Percentiles rank a stretch among this genome's conserved stretches.
These are phyloP conservation scores for Syrmaticus mikado DNA, from an alignment of 2,113 vertebrate species.

Conservation along the genomic window DNA sequence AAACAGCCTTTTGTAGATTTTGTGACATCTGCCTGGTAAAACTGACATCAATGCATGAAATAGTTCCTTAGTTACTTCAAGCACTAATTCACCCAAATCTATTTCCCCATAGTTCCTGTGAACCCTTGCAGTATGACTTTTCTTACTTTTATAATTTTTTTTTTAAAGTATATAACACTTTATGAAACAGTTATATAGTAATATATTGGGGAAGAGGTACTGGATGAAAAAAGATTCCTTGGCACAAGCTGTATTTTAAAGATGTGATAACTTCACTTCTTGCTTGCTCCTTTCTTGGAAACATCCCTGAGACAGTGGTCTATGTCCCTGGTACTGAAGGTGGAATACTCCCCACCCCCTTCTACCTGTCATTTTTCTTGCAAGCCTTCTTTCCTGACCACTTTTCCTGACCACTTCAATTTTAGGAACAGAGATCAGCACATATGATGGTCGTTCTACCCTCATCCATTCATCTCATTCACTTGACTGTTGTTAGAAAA, in stretches of 20 bases:
- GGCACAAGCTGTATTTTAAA: background rate
- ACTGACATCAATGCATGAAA: background rate
- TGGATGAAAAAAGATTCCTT: background rate
- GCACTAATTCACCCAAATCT: background rate
- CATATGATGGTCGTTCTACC: background rate
- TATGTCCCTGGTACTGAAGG: background rate
- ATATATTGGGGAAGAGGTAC: background rate
- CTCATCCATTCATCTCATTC: background rate
- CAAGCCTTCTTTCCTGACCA: background rate
- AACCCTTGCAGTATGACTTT: background rate
- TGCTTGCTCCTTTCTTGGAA: background rate
- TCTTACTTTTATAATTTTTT: background rate
- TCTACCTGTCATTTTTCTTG: background rate
- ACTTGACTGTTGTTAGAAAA: background rate
- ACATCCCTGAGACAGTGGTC: background rate
- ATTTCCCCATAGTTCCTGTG: background rate
- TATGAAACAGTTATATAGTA: background rate
- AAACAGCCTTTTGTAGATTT: background rate
- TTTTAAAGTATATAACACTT: background rate
- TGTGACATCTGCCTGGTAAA: background rate
- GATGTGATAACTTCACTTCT: background rate
- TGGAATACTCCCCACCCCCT: background rate
- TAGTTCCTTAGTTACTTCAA: background rate
- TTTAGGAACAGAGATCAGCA: background rate
- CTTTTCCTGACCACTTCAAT: background rate